phyloP scores from a whole-genome alignment of 2,888 invertebrate genomes.

The Tortrix viridana region DNA sequence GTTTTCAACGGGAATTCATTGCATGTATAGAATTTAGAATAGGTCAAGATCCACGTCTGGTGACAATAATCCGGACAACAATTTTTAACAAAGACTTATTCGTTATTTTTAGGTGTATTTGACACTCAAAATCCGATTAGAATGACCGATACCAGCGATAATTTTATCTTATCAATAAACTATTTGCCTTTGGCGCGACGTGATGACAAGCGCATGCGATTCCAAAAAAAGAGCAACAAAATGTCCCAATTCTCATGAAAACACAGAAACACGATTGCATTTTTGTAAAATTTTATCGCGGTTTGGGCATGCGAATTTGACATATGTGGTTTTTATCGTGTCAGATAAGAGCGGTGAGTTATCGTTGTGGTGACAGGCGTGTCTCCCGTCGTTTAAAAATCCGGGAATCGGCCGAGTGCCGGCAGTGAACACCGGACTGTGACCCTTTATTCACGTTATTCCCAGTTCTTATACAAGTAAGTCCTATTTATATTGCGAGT shows the following conservation, averaged over 20 bases:
- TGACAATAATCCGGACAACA: no score
- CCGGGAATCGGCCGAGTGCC: constrained; percentile 37
- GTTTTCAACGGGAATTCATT: no score
- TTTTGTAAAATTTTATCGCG: constrained; percentile 20
- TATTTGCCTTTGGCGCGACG: not conserved
- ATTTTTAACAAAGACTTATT: no score
- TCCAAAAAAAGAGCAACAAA: constrained; percentile 3
- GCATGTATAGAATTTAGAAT: no score
- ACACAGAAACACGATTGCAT: constrained; percentile 12
- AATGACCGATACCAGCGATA: not conserved
- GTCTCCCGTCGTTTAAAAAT: constrained; percentile 63
- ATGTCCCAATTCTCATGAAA: constrained; percentile 22
- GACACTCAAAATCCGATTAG: not conserved
- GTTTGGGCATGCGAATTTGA: constrained; percentile 18
- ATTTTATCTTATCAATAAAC: constrained; percentile 4
- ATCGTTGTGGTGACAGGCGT: constrained; percentile 50
- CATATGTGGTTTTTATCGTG: constrained; percentile 23
- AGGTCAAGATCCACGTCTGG: no score
- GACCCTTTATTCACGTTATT: constrained; percentile 4
- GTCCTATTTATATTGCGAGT: not conserved
- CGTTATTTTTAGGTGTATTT: not conserved
- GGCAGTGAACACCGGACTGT: constrained; percentile 45
- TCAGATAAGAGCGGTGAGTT: constrained; percentile 36
- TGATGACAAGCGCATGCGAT: constrained; percentile 10
- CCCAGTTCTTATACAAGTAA: constrained; percentile 5